Percentiles rank a stretch among this genome's conserved stretches.
These are phyloP conservation scores for Oreochromis grahami DNA, from an alignment of 2,797 vertebrate species.

Conservation along the genomic window DNA sequence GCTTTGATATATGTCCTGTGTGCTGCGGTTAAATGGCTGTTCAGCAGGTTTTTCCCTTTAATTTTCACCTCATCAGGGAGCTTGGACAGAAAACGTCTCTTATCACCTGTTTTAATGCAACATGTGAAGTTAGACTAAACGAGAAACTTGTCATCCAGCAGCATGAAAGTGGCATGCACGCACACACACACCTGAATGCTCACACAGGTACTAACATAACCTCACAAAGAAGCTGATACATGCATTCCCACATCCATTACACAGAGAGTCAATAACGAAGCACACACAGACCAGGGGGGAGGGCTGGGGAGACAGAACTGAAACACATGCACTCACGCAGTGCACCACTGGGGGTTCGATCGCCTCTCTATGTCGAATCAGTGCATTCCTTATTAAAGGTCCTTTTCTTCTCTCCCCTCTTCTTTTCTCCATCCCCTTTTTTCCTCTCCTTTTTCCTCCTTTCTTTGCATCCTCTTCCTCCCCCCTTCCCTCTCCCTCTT, in stretches of 20 bases:
- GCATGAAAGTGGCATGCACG: neutral
- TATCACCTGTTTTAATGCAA: neutral
- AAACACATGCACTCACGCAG: constrained; percentile 1
- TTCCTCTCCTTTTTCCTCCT: neutral
- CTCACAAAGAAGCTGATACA: constrained; percentile 15
- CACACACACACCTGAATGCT: neutral
- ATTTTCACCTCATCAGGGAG: constrained; percentile 19
- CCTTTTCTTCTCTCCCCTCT: constrained; percentile 37
- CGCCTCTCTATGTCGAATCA: constrained; percentile 60
- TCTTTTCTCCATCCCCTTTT: constrained; percentile 9
- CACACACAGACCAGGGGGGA: neutral
- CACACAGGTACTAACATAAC: neutral
- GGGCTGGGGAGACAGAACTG: neutral
- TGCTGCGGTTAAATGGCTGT: neutral
- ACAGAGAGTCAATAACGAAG: constrained; percentile 29
- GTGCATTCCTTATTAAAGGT: constrained; percentile 60
- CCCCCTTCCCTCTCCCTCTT: neutral
- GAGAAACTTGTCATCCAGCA: neutral
- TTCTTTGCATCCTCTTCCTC: neutral
- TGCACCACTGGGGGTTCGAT: constrained; percentile 39
- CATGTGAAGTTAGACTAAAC: neutral
- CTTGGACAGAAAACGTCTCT: neutral
- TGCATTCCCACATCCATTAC: constrained; percentile 1
- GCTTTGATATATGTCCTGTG: neutral
- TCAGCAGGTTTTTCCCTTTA: constrained; percentile 7